Percentiles rank a stretch among this genome's conserved stretches.
These are phyloP conservation scores for Aldrovandia affinis DNA, from an alignment of 2,797 vertebrate genomes.

Conservation along the genomic window DNA sequence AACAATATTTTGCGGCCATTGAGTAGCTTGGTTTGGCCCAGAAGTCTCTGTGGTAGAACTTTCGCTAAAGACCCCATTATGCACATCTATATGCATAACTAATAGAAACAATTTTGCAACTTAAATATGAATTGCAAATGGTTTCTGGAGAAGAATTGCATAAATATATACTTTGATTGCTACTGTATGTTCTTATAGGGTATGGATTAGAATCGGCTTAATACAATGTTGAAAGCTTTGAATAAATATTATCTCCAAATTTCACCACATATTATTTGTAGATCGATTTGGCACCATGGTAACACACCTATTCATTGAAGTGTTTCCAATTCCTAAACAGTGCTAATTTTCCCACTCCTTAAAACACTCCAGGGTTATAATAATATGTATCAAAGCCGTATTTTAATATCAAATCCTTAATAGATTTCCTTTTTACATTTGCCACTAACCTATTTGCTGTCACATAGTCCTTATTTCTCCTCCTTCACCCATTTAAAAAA, in stretches of 20 bases:
- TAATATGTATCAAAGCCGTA: neutral
- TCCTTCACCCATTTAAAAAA: neutral
- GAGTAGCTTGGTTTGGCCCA: too few species aligned
- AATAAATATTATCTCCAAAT: neutral
- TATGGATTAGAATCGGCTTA: neutral
- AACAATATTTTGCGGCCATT: too few species aligned
- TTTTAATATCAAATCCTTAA: conserved; percentile 3
- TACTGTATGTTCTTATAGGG: neutral
- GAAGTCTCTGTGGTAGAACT: too few species aligned
- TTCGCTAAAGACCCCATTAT: too few species aligned
- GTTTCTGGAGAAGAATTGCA: too few species aligned
- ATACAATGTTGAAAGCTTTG: too few species aligned
- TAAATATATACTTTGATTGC: neutral
- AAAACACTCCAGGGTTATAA: neutral
- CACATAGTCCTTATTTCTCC: neutral
- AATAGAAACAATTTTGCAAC: too few species aligned
- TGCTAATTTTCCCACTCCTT: neutral
- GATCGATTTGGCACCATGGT: neutral
- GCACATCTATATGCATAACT: too few species aligned
- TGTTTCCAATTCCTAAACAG: neutral
- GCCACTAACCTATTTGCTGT: neutral
- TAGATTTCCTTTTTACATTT: neutral
- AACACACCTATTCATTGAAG: neutral
- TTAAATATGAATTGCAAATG: too few species aligned
- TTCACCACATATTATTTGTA: neutral